These are phyloP conservation scores for Gorsachius magnificus DNA, from an alignment of 2,797 vertebrate species.

Conservation along the genomic window DNA sequence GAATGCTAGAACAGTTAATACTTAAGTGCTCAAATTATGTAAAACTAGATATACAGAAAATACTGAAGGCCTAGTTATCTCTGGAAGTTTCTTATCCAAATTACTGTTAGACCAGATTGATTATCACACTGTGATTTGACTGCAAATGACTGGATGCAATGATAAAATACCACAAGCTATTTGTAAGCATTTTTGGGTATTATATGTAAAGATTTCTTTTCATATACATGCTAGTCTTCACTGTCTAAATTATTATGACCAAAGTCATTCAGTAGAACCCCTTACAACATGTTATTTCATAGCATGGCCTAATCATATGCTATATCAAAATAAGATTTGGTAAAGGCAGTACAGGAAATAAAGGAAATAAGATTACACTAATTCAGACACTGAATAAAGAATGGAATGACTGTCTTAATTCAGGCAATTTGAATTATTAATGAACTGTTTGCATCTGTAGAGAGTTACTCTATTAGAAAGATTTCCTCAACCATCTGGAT, in stretches of 20 bases:
- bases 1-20: neutral
- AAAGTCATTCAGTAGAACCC: neutral
- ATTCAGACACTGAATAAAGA: constrained; percentile 69
- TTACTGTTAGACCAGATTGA: neutral
- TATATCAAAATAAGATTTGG: constrained; percentile 64
- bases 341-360: constrained; percentile 67
- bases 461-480: constrained; percentile 54
- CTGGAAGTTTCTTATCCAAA: neutral
- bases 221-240: neutral
- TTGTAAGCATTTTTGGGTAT: neutral
- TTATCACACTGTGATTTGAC: neutral
- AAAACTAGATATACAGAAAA: neutral
- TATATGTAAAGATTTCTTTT: neutral
- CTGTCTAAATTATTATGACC: neutral
- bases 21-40: neutral
- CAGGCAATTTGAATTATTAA: constrained; percentile 71
- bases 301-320: constrained; percentile 2
- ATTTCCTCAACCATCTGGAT: constrained; percentile 58
- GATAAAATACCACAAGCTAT: neutral
- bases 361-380: constrained; percentile 72
- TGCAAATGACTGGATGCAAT: neutral
- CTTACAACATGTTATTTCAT: constrained; percentile 12
- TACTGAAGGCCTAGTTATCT: neutral
- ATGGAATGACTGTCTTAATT: constrained; percentile 68
- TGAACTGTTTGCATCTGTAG: constrained; percentile 54